These are phyloP conservation scores for Lepus oiostolus DNA, from an alignment of 2,797 vertebrate species.

Conservation along the genomic window DNA sequence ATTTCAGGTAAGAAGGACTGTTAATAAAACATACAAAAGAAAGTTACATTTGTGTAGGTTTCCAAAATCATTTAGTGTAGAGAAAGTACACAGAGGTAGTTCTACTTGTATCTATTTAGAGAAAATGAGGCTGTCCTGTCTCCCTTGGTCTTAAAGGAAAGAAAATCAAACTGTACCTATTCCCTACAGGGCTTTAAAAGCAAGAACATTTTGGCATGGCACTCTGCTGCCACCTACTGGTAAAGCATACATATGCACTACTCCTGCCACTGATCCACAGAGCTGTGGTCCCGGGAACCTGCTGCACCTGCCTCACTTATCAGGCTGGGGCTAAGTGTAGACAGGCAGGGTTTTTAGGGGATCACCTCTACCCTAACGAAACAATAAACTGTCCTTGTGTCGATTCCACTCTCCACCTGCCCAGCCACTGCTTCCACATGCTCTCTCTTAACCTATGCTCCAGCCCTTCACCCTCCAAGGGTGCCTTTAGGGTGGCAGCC, in stretches of 20 bases:
- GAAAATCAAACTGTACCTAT: background rate
- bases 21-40: background rate
- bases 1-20: background rate
- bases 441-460: background rate
- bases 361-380: background rate
- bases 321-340: background rate
- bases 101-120: constrained; percentile 2
- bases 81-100: background rate
- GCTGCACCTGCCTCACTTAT: background rate
- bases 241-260: background rate
- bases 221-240: constrained; percentile 89
- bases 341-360: background rate
- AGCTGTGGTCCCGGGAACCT: background rate
- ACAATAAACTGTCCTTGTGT: background rate
- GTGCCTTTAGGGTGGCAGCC: background rate
- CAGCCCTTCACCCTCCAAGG: background rate
- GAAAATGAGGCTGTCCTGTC: background rate
- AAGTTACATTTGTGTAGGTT: background rate
- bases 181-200: background rate
- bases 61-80: constrained; percentile 50
- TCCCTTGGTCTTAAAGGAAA: background rate
- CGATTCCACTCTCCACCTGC: background rate
- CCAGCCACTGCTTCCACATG: background rate
- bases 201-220: constrained; percentile 51
- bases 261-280: too few species aligned